phyloP scores from a whole-genome alignment of 1,140 invertebrate genomes.

The Pararge aegeria region DNA sequence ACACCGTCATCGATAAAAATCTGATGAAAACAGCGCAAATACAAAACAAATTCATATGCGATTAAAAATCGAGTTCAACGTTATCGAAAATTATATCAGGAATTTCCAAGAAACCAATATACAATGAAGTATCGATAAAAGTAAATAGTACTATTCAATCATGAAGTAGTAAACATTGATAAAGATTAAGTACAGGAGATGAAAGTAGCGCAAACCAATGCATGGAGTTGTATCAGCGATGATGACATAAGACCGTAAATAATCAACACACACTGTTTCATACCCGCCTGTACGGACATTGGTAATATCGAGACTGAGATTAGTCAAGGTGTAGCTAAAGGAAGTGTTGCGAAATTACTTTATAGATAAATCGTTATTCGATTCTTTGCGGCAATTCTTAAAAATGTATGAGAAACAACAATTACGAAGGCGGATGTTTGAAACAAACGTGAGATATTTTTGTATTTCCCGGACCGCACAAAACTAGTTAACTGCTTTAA shows the following conservation, averaged over 20 bases:
- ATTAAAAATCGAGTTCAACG: not conserved
- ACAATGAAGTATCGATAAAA: not conserved
- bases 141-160: not conserved
- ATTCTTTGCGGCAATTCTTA: constrained; percentile 17
- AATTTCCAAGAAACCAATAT: not conserved
- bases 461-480: constrained; percentile 26
- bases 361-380: constrained; percentile 16
- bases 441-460: constrained; percentile 35
- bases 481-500: constrained; percentile 26
- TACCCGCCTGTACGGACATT: constrained; percentile 9
- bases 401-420: constrained; percentile 33
- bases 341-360: constrained; percentile 30
- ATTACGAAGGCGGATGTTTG: constrained; percentile 40
- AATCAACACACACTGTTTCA: constrained; percentile 23
- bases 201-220: constrained; percentile 34
- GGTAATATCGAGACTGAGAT: constrained; percentile 21
- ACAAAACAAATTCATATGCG: too few relatives aligned
- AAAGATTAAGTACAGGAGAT: constrained; percentile 21
- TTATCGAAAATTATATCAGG: not conserved
- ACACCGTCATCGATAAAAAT: too few relatives aligned
- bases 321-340: constrained; percentile 32
- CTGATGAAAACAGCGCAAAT: too few relatives aligned
- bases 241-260: constrained; percentile 33
- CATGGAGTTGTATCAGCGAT: constrained; percentile 19
- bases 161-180: not conserved